phyloP scores from a whole-genome alignment of 2,113 vertebrate genomes.

The Speoplatyrhinus poulsoni region DNA sequence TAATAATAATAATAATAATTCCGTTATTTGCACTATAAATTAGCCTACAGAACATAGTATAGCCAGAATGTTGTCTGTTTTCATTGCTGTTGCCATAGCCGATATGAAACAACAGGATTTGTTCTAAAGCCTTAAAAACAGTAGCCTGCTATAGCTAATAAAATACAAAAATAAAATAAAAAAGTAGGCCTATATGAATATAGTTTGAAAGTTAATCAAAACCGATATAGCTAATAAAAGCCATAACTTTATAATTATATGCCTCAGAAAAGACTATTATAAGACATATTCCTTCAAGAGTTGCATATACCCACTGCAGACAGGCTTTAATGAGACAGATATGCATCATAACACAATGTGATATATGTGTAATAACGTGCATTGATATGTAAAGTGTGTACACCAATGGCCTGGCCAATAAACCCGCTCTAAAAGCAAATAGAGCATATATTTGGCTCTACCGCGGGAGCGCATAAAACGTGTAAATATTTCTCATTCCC shows the following conservation, averaged over 20 bases:
- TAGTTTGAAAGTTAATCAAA: too few relatives aligned
- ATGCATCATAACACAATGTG: slow-evolving; percentile 58
- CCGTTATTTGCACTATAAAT: neutral
- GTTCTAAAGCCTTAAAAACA: neutral
- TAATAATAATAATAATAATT: neutral
- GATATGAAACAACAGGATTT: neutral
- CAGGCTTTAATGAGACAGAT: slow-evolving; percentile 68
- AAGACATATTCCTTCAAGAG: neutral
- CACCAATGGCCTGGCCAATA: slow-evolving; percentile 61
- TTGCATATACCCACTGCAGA: slow-evolving; percentile 8
- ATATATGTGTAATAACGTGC: slow-evolving; percentile 65
- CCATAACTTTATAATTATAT: neutral
- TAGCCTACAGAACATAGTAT: neutral
- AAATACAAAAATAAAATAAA: too few relatives aligned
- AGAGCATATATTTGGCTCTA: slow-evolving; percentile 59
- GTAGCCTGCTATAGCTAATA: neutral
- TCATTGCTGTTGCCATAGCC: neutral
- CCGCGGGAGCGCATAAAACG: slow-evolving; percentile 63
- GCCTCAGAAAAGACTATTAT: slow-evolving; percentile 15
- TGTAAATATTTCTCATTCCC: slow-evolving; percentile 79
- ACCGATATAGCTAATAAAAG: too few relatives aligned
- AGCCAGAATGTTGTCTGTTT: neutral
- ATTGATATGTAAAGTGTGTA: slow-evolving; percentile 78
- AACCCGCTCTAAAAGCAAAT: slow-evolving; percentile 55
- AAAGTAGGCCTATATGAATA: too few relatives aligned